Conservation (phyloP, 2,888 invertebrate species). For the Aricia artaxerxes region DNA sequence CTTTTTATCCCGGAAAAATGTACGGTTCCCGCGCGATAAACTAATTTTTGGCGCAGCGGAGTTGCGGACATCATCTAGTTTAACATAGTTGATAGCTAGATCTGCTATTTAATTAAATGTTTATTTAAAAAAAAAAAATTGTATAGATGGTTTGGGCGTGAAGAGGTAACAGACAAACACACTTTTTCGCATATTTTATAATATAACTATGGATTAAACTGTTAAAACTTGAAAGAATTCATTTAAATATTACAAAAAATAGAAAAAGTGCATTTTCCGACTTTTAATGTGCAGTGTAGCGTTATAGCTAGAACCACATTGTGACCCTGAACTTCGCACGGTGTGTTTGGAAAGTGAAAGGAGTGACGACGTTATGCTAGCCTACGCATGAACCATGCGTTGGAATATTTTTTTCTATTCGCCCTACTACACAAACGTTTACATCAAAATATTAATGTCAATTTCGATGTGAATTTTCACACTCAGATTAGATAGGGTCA, state of each 20-base stretch:
- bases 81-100: background rate
- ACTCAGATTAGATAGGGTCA: background rate
- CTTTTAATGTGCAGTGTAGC: background rate
- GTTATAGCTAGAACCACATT: background rate
- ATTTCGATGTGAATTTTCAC: background rate
- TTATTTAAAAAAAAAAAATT: no score
- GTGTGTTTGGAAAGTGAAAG: constrained; percentile 19
- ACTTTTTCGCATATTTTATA: no score
- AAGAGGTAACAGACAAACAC: no score
- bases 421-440: no score
- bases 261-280: background rate
- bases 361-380: constrained; percentile 1
- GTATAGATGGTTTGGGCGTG: no score
- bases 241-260: background rate
- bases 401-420: no score
- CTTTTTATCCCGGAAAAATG: no score
- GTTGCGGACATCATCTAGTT: no score
- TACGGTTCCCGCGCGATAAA: no score
- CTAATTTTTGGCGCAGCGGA: no score
- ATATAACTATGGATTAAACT: no score
- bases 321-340: constrained; percentile 22
- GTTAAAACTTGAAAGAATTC: no score
- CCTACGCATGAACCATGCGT: background rate
- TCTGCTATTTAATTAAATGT: background rate
- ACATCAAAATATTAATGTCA: background rate